Evolutionary conservation across 1,140 invertebrate genomes (phyloP), one percentile per base, ranked within the genome.

Genomic region (Drosophila busckii): DNA sequence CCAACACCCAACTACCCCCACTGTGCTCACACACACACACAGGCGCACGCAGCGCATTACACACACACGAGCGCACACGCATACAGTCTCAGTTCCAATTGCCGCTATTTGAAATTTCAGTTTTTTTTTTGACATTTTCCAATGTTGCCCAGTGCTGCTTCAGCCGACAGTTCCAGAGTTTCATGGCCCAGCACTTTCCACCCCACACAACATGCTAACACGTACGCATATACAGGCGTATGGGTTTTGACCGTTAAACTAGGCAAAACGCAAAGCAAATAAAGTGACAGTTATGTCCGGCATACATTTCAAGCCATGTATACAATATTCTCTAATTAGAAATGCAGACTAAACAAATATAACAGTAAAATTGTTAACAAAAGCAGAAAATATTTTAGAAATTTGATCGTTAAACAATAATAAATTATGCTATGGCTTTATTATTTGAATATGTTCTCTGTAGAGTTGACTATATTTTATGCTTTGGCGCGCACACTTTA

Each of bases 241-340:
- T 34, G 35, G 17, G 55, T 31, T 55, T 52, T 58, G 54, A 69
- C 53, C 66, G 50, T 65, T 70, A 76, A 32, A 37, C 12, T 28
- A 12, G 17, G 8, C n/a, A 34, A 46, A 46, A 16, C 7, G 19
- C 16, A 45, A 15, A 31, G n/a, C 50, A 54, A 37, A 56, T 56
- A 55, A 59, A 65, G 73, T 73, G 73, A 80, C 73, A 80, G 68
- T 73, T 80, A 80, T 82, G 66, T 66, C 59, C 66, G 61, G 70
- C 61, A 56, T 48, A 52, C 54, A 45, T 58, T 56, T 37, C 9
- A 31, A 19, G 40, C 44, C 62, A 28, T 37, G 46, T 56, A 61
- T 52, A 35, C 52, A 58, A 66, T 62, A 69, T 65, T 80, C 82
- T 80, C 75, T 82, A 82, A 80, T 80, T 80, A 82, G 73, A 78